Evolutionary conservation across 2,113 vertebrate genomes (phyloP), one percentile per base, ranked within the genome.

Genomic region (Propithecus coquereli): DNA sequence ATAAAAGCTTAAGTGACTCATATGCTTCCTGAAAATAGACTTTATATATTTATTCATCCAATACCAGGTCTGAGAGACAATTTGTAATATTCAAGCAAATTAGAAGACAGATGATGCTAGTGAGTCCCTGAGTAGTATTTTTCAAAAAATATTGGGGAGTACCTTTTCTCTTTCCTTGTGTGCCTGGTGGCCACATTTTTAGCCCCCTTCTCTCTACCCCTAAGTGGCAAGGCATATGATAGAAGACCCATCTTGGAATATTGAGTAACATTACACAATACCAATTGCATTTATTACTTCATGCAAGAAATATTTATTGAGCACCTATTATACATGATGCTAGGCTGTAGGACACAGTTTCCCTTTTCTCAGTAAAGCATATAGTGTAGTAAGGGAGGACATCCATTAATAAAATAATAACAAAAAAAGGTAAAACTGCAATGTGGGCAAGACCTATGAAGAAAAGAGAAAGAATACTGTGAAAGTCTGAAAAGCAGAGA

Each of bases 1-100:
- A 97, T 97, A 94, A 98, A 97, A 96, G 94, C 20, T 47, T 93
- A 95, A 97, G 50, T 90, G 94, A 97, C 79, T 97, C 96, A 61
- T 82, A 87, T 92, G 37, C 66, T 97, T 93, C 88, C 96, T 23
- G 81, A 94, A 97, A 98, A 93, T 90, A 91, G 87, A 96, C 81
- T 97, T 88, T 54, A 92, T 87, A 71, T 11, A 30, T 57, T 95
- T 90, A 84, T 87, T 91, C 65, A 71, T 96, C 80, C 84, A 92
- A 94, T 95, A 90, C 34, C 43, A 93, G 30, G 74, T 93, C 86
- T 65, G 70, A 94, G 83, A 93, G 68, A 87, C 30, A 65, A 40
- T 94, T 79, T 71, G 54, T 82, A 94, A 90, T 82, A 93, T 61
- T 94, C 61, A 92, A 93, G 43, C 74, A 95, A 93, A 90, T 97